These are phyloP conservation scores for Tillus elongatus DNA, from an alignment of 2,888 invertebrate genomes.

Conservation along the genomic window DNA sequence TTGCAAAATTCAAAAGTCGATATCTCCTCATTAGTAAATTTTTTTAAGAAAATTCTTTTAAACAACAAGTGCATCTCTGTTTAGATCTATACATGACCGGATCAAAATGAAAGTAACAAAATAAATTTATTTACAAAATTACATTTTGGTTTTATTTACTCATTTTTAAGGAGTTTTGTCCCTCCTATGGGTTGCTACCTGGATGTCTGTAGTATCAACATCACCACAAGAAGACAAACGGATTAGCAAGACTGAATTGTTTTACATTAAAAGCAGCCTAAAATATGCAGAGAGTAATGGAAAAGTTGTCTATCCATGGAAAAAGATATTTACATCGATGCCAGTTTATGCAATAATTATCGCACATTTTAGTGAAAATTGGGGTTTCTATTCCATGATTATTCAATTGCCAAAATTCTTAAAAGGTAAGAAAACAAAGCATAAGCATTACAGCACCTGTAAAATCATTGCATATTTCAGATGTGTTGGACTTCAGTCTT, in stretches of 20 bases:
- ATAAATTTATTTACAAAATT: no score
- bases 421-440: neutral
- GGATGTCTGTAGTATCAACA: neutral
- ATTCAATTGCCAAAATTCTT: slow-evolving; percentile 60
- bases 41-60: no score
- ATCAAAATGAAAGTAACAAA: no score
- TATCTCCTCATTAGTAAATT: no score
- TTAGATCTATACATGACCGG: no score
- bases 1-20: no score
- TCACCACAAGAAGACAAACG: neutral
- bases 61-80: no score
- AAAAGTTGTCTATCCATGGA: slow-evolving; percentile 31
- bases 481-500: neutral
- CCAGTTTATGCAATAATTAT: slow-evolving; percentile 71
- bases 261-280: neutral
- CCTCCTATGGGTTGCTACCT: neutral
- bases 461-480: no score
- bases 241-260: neutral
- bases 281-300: neutral
- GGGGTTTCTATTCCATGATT: slow-evolving; percentile 75
- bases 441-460: no score
- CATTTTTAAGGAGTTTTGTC: neutral
- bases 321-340: slow-evolving; percentile 56
- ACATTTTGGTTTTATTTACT: no score
- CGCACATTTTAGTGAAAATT: slow-evolving; percentile 74